A percentile compares a stretch with the other conserved stretches of the same genome.
Conservation (phyloP, 2,888 invertebrate species). For the Myopa tessellatipennis region DNA sequence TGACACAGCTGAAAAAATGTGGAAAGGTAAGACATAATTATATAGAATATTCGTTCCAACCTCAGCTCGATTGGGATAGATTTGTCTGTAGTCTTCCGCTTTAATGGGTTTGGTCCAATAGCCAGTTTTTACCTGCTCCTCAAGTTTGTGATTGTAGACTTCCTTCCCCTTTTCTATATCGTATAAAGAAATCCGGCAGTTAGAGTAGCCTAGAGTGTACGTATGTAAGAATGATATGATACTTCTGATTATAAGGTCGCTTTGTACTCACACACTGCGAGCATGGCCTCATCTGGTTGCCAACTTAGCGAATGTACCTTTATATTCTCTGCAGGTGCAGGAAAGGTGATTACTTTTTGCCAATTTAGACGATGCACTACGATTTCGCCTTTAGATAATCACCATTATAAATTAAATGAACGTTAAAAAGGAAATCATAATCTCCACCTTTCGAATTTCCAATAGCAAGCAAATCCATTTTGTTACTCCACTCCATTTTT, state of each 20-base stretch:
- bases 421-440: constrained; percentile 6
- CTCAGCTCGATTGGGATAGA: constrained; percentile 54
- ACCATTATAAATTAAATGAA: not conserved
- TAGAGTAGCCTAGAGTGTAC: constrained; percentile 74
- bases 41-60: constrained; percentile 40
- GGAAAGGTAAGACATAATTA: not conserved
- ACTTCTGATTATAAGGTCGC: not conserved
- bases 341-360: constrained; percentile 91
- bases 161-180: constrained; percentile 89
- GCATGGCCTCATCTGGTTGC: constrained; percentile 94
- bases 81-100: constrained; percentile 53
- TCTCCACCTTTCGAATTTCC: constrained; percentile 83
- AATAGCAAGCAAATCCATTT: constrained; percentile 91
- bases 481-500: constrained; percentile 92
- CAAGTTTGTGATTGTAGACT: constrained; percentile 75
- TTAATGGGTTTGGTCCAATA: constrained; percentile 74
- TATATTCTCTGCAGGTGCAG: constrained; percentile 80
- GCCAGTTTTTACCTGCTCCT: constrained; percentile 77
- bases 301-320: constrained; percentile 85
- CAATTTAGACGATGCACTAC: constrained; percentile 89
- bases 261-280: constrained; percentile 68
- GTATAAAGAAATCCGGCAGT: constrained; percentile 78
- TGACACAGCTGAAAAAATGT: constrained; percentile 68
- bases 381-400: constrained; percentile 78
- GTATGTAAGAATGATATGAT: not conserved